phyloP scores from a whole-genome alignment of 2,797 vertebrate genomes.

The Rousettus madagascariensis region DNA sequence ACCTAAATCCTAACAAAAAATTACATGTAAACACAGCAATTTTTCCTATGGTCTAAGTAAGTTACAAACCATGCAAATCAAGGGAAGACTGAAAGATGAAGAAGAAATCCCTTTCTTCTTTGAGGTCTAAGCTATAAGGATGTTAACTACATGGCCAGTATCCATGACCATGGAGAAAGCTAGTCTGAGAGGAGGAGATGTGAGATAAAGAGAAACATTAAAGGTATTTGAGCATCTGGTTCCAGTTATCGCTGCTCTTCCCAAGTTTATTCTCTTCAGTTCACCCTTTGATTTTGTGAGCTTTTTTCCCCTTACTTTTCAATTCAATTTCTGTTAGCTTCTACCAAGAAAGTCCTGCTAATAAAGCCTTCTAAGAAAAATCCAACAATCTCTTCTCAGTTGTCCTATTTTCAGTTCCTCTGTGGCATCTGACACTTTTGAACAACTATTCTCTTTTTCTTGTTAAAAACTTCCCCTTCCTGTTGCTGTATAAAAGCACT shows the following conservation, averaged over 20 bases:
- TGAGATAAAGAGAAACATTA: neutral
- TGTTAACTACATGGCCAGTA: neutral
- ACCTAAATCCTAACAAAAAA: neutral
- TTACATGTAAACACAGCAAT: neutral
- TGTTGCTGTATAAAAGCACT: neutral
- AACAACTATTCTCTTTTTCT: neutral
- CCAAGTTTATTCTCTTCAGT: neutral
- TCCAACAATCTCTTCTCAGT: neutral
- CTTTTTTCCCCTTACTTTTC: neutral
- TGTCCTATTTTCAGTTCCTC: neutral
- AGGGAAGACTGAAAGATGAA: neutral
- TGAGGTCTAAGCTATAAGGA: neutral
- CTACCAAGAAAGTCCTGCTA: neutral
- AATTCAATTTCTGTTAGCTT: neutral
- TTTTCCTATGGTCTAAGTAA: neutral
- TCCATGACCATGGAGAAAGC: neutral
- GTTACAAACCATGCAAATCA: neutral
- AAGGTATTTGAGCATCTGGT: neutral
- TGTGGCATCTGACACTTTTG: neutral
- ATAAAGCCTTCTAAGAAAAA: neutral
- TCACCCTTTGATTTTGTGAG: neutral
- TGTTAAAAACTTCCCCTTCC: neutral
- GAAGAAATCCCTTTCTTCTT: neutral
- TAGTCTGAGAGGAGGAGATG: neutral
- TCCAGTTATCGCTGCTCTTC: neutral